A percentile compares a stretch with the other conserved stretches of the same genome.
Conservation (phyloP, 2,797 vertebrate species). For the Anguilla obscura region DNA sequence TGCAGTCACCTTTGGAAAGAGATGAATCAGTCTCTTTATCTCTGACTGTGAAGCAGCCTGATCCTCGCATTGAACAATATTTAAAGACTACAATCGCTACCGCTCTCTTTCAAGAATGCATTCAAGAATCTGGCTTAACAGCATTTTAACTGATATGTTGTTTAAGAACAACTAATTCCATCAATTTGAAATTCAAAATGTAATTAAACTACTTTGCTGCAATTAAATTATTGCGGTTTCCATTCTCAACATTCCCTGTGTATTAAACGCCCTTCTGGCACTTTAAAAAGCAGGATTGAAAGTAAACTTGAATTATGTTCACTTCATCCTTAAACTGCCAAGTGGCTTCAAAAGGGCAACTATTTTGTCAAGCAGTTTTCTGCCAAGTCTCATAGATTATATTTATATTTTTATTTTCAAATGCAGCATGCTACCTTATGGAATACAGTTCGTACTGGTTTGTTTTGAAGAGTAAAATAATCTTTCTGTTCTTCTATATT, state of each 20-base stretch:
- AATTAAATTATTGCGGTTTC: neutral
- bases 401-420: neutral
- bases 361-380: neutral
- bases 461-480: neutral
- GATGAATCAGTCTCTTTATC: neutral
- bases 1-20: neutral
- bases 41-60: neutral
- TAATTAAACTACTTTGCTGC: neutral
- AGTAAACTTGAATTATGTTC: neutral
- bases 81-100: no score
- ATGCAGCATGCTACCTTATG: neutral
- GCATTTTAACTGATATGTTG: neutral
- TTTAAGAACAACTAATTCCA: neutral
- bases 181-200: neutral
- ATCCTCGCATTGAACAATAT: neutral
- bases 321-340: neutral
- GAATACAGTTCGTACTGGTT: neutral
- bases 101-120: no score
- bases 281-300: neutral
- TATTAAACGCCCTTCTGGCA: neutral
- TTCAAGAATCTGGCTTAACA: neutral
- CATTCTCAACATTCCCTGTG: neutral
- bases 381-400: neutral
- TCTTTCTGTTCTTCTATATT: neutral
- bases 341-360: neutral